Evolutionary conservation across 53 echinoderm and acorn worm genomes (phyloP).

Genomic region (Arbacia lixula): DNA sequence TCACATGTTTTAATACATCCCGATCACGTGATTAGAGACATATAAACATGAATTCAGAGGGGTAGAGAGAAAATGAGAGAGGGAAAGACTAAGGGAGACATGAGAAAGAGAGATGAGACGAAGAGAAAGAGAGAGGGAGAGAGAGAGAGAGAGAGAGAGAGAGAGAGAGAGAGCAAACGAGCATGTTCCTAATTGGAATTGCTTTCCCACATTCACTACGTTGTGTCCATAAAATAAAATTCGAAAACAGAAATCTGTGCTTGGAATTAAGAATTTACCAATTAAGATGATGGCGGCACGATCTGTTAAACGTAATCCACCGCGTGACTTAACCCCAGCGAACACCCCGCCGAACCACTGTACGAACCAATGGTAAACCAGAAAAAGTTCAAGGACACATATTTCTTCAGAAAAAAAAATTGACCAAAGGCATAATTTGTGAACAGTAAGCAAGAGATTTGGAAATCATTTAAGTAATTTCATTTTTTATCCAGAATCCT

Average conservation of each 20-base stretch:
- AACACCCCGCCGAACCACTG: no score
- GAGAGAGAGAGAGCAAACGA: no score
- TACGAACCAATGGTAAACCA: not conserved
- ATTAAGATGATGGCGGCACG: constrained; percentile 30
- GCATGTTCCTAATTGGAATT: no score
- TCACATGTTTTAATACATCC: constrained; percentile 9
- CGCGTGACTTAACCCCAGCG: not conserved
- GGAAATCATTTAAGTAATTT: constrained; percentile 1
- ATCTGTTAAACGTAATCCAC: not conserved
- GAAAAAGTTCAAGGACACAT: constrained; percentile 16
- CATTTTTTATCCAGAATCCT: no score
- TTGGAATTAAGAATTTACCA: not conserved
- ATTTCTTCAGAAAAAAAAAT: constrained; percentile 2
- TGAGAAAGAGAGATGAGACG: not conserved
- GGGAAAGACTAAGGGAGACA: not conserved
- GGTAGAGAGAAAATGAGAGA: not conserved
- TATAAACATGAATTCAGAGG: not conserved
- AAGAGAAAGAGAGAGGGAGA: not conserved
- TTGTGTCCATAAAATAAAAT: not conserved
- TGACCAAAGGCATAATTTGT: no score
- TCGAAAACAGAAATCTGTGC: constrained; percentile 12
- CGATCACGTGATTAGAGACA: not conserved
- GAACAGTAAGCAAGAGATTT: no score
- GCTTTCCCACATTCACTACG: no score
- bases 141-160: not conserved